Conservation (phyloP, 2,888 invertebrate species). For the Xanthia icteritia region DNA sequence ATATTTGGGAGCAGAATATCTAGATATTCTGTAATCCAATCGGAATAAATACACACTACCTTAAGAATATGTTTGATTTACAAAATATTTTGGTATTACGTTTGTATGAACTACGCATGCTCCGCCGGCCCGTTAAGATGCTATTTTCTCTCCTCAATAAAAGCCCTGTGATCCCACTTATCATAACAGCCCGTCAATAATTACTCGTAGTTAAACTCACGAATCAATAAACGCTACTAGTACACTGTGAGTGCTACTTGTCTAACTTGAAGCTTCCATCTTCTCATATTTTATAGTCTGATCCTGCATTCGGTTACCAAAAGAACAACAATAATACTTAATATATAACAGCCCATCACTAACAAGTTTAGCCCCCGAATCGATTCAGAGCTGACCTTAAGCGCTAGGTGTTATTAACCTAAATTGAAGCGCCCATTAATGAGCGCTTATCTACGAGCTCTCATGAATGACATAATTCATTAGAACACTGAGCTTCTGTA, state of each 20-base stretch:
- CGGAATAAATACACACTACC: too few relatives aligned
- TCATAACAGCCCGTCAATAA: constrained; percentile 1
- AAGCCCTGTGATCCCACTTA: neutral
- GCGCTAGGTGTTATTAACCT: constrained; percentile 62
- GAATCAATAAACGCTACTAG: neutral
- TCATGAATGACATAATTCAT: constrained; percentile 66
- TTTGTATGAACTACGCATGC: too few relatives aligned
- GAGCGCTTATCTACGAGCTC: constrained; percentile 54
- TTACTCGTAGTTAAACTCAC: constrained; percentile 28
- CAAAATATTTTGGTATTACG: too few relatives aligned
- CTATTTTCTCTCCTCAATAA: neutral
- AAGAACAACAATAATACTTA: neutral
- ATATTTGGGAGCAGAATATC: too few relatives aligned
- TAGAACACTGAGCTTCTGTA: constrained; percentile 45
- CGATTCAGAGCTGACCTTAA: constrained; percentile 61
- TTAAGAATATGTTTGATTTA: too few relatives aligned
- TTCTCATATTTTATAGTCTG: neutral
- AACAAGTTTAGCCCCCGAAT: constrained; percentile 57
- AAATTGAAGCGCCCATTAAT: constrained; percentile 66
- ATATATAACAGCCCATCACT: neutral
- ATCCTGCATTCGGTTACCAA: neutral
- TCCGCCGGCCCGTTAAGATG: too few relatives aligned
- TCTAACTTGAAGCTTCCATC: neutral
- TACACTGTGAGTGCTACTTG: neutral
- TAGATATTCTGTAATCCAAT: too few relatives aligned